A percentile compares a stretch with the other conserved stretches of the same genome.
Conservation (phyloP, 2,888 invertebrate species). For the Pheosia tremula region DNA sequence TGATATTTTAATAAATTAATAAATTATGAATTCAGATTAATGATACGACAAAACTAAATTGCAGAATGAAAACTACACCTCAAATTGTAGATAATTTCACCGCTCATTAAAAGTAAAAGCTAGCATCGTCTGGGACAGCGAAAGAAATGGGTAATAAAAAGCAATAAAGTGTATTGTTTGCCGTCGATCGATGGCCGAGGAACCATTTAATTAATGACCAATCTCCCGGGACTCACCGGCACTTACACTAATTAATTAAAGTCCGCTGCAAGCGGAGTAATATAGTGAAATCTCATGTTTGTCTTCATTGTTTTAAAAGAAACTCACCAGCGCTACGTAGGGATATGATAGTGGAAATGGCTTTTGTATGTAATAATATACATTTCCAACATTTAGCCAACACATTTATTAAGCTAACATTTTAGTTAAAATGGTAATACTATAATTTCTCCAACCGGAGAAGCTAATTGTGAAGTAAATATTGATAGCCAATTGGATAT, state of each 20-base stretch:
- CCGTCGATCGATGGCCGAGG: slow-evolving; percentile 76
- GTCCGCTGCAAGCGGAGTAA: slow-evolving; percentile 65
- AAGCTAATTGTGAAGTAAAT: no score
- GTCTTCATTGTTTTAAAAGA: slow-evolving; percentile 56
- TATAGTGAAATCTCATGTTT: slow-evolving; percentile 63
- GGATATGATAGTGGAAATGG: background rate
- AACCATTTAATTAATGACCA: slow-evolving; percentile 80
- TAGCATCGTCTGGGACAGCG: slow-evolving; percentile 50
- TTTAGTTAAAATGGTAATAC: no score
- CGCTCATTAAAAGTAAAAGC: slow-evolving; percentile 60
- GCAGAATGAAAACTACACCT: background rate
- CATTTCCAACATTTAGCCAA: no score
- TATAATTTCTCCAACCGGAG: no score
- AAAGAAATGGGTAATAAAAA: slow-evolving; percentile 73
- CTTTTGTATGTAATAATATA: no score
- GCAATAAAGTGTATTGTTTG: slow-evolving; percentile 79
- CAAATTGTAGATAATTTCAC: background rate
- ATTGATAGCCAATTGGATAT: no score
- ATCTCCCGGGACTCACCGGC: slow-evolving; percentile 80
- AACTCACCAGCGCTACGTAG: background rate
- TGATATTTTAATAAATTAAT: slow-evolving; percentile 42
- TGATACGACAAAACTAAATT: background rate
- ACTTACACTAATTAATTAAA: slow-evolving; percentile 81
- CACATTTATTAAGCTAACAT: no score
- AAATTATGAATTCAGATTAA: no score